Percentiles rank a stretch among this genome's conserved stretches.
phyloP scores from a whole-genome alignment of 2,888 invertebrate genomes.

The Cantharis nigra region DNA sequence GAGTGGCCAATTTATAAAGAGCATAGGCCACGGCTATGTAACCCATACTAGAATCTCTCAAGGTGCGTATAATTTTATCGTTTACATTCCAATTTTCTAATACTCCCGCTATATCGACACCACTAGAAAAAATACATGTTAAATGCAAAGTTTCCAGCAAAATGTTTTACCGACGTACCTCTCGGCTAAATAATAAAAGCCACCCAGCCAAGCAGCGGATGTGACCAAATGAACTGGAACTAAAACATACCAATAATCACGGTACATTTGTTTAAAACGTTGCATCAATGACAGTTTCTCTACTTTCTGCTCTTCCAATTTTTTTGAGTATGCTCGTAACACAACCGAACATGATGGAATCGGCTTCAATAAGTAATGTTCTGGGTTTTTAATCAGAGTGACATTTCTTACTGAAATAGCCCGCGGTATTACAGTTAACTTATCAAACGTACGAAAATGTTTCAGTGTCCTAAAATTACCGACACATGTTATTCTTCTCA shows the following conservation, averaged over 20 bases:
- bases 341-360: background rate
- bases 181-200: constrained; percentile 83
- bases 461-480: background rate
- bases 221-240: constrained; percentile 91
- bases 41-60: constrained; percentile 82
- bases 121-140: constrained; percentile 68
- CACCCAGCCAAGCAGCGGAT: constrained; percentile 85
- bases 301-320: background rate
- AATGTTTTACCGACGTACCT: constrained; percentile 65
- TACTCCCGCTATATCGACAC: constrained; percentile 83
- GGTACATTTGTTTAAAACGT: constrained; percentile 88
- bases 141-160: background rate
- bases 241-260: constrained; percentile 95
- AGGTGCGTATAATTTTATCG: constrained; percentile 75
- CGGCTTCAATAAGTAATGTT: background rate
- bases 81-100: constrained; percentile 78
- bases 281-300: constrained; percentile 70
- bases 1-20: constrained; percentile 91
- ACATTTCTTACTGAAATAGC: background rate
- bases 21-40: constrained; percentile 89
- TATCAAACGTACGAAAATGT: background rate
- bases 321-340: background rate
- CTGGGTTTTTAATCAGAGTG: background rate
- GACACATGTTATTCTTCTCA: background rate
- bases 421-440: background rate